phyloP scores from a whole-genome alignment of 2,888 invertebrate genomes.

The Pomacea canaliculata region DNA sequence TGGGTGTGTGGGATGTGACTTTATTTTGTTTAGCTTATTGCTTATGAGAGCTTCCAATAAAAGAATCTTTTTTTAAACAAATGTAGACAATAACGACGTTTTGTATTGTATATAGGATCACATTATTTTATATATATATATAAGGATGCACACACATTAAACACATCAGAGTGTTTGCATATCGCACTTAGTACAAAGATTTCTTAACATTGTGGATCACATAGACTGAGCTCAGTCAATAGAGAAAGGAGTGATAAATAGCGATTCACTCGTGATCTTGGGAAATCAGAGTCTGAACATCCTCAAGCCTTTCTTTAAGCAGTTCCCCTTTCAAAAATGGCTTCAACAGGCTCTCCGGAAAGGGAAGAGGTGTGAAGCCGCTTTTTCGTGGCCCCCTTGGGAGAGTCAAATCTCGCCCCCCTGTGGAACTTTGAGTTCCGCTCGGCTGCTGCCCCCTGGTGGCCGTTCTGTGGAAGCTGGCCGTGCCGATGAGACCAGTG shows the following conservation, averaged over 20 bases:
- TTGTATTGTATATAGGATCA: no score
- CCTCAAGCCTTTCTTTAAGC: conserved; percentile 18
- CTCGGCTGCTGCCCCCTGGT: background rate
- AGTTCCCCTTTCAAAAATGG: conserved; percentile 22
- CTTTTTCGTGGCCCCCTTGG: background rate
- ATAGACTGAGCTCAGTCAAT: no score
- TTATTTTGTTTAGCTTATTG: no score
- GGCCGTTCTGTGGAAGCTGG: background rate
- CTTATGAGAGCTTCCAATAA: background rate
- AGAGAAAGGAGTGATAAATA: no score
- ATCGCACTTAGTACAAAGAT: no score
- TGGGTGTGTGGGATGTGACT: no score
- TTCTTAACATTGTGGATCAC: no score
- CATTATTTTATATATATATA: no score
- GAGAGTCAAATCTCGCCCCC: background rate
- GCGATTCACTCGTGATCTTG: conserved; percentile 4
- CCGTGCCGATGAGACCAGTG: background rate
- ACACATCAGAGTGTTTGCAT: no score
- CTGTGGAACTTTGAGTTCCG: background rate
- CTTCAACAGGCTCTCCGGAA: conserved; percentile 6
- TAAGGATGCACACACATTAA: no score
- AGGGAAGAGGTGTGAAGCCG: background rate
- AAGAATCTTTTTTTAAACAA: no score
- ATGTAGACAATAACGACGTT: no score
- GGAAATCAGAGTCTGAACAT: conserved; percentile 20